Conservation (phyloP, 2,113 vertebrate species). For the Oreocharis arfaki region DNA sequence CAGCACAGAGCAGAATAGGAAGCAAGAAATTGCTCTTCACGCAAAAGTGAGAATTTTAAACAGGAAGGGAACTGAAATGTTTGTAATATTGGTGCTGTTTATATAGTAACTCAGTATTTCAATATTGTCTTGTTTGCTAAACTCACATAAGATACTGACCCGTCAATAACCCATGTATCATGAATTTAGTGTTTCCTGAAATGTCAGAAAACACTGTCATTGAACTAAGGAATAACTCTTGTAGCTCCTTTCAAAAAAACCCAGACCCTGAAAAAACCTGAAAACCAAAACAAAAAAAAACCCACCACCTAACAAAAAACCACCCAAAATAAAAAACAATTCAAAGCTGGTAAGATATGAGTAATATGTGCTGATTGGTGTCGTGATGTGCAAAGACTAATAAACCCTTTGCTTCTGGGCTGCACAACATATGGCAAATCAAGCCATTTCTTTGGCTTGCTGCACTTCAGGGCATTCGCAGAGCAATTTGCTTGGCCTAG, state of each 20-base stretch:
- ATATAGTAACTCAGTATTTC: background rate
- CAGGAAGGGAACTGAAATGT: background rate
- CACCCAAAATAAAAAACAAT: background rate
- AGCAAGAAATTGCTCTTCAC: background rate
- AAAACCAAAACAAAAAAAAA: background rate
- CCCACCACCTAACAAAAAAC: accelerated
- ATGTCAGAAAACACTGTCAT: background rate
- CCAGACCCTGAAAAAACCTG: background rate
- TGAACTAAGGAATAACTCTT: background rate
- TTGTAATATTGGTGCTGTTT: background rate
- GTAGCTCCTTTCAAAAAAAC: background rate
- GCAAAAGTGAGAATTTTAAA: background rate
- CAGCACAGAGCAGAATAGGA: background rate
- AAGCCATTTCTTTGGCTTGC: background rate
- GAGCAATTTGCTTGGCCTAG: background rate
- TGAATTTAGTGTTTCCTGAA: background rate
- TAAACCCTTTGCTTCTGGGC: background rate
- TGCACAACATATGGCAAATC: background rate
- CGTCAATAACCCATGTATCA: background rate
- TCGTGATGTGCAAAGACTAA: background rate
- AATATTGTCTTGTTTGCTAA: background rate
- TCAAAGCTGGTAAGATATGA: background rate
- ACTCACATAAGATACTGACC: background rate
- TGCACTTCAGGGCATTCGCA: background rate
- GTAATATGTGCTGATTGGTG: background rate